Evolutionary conservation across 2,113 vertebrate species (phyloP).

Genomic region (Sarotherodon lohbergeri): DNA sequence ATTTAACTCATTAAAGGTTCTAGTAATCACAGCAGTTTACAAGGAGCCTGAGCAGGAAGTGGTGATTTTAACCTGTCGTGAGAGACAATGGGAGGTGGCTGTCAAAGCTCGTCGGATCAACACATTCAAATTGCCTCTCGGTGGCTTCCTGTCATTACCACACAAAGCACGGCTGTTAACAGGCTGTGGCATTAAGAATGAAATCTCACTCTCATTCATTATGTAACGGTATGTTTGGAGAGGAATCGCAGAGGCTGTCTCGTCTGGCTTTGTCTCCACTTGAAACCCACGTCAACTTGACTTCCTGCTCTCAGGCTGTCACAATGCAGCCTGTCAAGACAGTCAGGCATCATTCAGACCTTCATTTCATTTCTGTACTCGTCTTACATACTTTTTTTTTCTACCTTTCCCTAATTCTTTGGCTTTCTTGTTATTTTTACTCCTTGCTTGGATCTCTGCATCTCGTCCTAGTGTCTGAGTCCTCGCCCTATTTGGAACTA

Average conservation of each 20-base stretch:
- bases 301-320: conserved; percentile 16
- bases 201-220: conserved; percentile 10
- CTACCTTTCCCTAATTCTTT: background rate
- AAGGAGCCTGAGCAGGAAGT: background rate
- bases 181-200: background rate
- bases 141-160: conserved; percentile 19
- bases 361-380: background rate
- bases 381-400: background rate
- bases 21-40: background rate
- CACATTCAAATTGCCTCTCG: background rate
- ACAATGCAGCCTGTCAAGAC: background rate
- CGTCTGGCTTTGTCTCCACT: conserved; percentile 25
- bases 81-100: background rate
- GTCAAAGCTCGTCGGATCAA: conserved; percentile 16
- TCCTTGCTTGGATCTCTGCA: background rate
- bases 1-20: background rate
- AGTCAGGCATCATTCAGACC: background rate
- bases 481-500: background rate
- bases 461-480: background rate
- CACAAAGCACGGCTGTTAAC: conserved; percentile 8
- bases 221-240: conserved; percentile 1
- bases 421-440: background rate
- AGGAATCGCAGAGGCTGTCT: background rate
- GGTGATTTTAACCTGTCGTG: conserved; percentile 2
- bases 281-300: background rate